Percentiles rank a stretch among this genome's conserved stretches.
These are phyloP conservation scores for Amblyraja radiata DNA, from an alignment of 2,797 vertebrate genomes.

Conservation along the genomic window DNA sequence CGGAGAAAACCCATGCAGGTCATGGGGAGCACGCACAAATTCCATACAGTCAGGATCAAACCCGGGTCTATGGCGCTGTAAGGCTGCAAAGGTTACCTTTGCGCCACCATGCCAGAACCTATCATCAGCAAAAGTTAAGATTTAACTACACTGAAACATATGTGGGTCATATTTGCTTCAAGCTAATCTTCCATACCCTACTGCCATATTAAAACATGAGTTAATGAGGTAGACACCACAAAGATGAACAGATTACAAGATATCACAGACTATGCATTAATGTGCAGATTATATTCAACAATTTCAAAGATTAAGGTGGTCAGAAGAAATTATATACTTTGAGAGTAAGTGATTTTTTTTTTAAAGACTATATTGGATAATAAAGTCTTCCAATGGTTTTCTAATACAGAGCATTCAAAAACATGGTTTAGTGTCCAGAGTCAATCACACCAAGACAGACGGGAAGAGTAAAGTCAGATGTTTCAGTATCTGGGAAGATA, in stretches of 20 bases:
- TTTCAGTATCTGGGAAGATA: slow-evolving; percentile 6
- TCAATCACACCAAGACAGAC: neutral
- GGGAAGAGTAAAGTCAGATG: neutral
- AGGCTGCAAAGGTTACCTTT: no score
- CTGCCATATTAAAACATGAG: neutral
- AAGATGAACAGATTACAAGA: neutral
- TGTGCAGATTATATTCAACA: neutral
- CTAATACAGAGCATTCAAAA: no score
- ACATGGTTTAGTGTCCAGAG: neutral
- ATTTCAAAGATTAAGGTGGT: neutral
- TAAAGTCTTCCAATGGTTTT: neutral
- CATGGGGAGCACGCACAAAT: no score
- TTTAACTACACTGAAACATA: neutral
- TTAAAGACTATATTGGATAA: neutral
- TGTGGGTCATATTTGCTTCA: neutral
- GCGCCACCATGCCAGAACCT: no score
- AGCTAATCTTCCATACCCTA: neutral
- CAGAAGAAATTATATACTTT: neutral
- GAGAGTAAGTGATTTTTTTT: neutral
- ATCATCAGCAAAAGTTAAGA: no score
- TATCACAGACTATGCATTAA: neutral
- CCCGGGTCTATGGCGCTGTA: no score
- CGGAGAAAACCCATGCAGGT: no score
- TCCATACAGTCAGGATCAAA: no score
- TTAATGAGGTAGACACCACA: neutral